A percentile compares a stretch with the other conserved stretches of the same genome.
phyloP scores from a whole-genome alignment of 2,888 invertebrate genomes.

The Dorcus hopei region DNA sequence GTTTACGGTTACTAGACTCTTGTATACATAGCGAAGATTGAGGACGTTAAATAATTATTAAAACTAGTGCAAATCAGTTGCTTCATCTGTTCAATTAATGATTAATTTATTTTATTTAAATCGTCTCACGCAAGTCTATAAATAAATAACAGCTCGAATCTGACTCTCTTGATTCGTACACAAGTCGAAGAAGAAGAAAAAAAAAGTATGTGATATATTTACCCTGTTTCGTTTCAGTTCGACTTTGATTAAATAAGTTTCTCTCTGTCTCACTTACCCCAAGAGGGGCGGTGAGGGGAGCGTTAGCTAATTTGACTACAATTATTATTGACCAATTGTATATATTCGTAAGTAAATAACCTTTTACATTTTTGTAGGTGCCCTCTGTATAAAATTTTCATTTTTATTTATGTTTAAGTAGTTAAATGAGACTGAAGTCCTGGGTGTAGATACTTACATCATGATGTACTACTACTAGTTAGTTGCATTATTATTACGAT shows the following conservation, averaged over 20 bases:
- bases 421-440: slow-evolving; percentile 33
- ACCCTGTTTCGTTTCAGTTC: slow-evolving; percentile 7
- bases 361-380: too few species aligned
- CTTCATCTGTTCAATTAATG: slow-evolving; percentile 1
- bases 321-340: background rate
- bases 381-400: slow-evolving; percentile 10
- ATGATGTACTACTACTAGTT: slow-evolving; percentile 16
- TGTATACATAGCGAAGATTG: too few species aligned
- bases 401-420: slow-evolving; percentile 21
- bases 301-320: background rate
- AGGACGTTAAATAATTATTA: too few species aligned
- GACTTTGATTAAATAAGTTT: slow-evolving; percentile 3
- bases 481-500: slow-evolving; percentile 3
- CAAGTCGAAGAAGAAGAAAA: too few species aligned
- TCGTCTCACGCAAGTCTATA: background rate
- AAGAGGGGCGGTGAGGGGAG: background rate
- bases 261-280: background rate
- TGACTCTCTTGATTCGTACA: background rate
- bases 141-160: background rate
- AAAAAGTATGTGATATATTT: slow-evolving; percentile 9
- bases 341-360: too few species aligned
- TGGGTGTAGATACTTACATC: slow-evolving; percentile 35
- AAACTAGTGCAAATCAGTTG: slow-evolving; percentile 3
- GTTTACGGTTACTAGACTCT: background rate
- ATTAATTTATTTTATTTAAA: slow-evolving; percentile 8